Percentiles rank a stretch among this genome's conserved stretches.
Evolutionary conservation across 2,888 invertebrate genomes (phyloP).

Genomic region (Gasteruption jaculator): DNA sequence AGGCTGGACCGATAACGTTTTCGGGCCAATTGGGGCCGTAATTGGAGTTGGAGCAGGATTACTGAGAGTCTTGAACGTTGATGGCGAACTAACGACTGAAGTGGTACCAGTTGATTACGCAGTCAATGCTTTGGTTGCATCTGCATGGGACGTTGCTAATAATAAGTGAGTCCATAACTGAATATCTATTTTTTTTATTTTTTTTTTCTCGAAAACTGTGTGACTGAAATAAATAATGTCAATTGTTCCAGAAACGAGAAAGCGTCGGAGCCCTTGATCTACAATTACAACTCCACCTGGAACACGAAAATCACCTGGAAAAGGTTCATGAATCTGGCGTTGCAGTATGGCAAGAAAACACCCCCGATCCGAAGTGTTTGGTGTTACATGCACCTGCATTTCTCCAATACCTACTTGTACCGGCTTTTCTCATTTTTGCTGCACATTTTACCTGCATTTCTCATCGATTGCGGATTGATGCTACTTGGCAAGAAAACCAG

Average conservation of each 20-base stretch:
- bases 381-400: too few species aligned
- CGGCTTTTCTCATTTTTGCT: conserved; percentile 55
- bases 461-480: conserved; percentile 57
- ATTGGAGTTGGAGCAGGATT: conserved; percentile 60
- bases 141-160: conserved; percentile 51
- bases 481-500: conserved; percentile 57
- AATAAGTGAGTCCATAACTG: conserved; percentile 39
- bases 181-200: conserved; percentile 2
- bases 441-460: conserved; percentile 63
- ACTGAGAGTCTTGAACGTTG: conserved; percentile 48
- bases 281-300: conserved; percentile 60
- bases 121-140: conserved; percentile 50
- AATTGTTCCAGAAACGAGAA: conserved; percentile 30
- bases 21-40: conserved; percentile 56
- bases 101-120: conserved; percentile 53
- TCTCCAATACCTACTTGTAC: conserved; percentile 49
- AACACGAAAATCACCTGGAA: conserved; percentile 60
- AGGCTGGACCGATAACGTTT: conserved; percentile 70
- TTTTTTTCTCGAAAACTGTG: background rate
- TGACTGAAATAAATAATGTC: background rate
- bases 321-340: conserved; percentile 45
- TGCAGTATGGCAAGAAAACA: conserved; percentile 42
- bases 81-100: conserved; percentile 42
- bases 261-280: conserved; percentile 53
- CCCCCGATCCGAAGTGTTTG: conserved; percentile 39